Conservation (phyloP, 2,888 invertebrate genomes). For the Xestia c-nigrum region DNA sequence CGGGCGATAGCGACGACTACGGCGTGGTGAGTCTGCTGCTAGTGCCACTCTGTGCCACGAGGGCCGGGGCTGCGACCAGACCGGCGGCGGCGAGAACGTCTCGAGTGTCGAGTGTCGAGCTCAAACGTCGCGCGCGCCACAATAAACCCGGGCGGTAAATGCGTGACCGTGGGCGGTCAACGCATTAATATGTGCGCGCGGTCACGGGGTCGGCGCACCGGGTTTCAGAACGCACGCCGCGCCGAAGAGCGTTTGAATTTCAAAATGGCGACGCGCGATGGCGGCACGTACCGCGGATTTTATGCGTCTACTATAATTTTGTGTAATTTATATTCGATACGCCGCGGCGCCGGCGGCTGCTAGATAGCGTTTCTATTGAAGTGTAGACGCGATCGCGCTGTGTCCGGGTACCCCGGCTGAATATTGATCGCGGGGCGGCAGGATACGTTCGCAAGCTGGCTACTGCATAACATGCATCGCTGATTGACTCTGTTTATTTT, state of each 20-base stretch:
- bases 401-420: conserved; percentile 82
- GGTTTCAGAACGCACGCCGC: conserved; percentile 77
- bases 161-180: conserved; percentile 87
- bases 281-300: conserved; percentile 79
- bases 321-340: conserved; percentile 89
- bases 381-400: conserved; percentile 79
- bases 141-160: conserved; percentile 79
- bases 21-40: conserved; percentile 23
- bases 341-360: conserved; percentile 81
- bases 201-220: conserved; percentile 88
- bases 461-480: conserved; percentile 76
- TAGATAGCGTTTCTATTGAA: conserved; percentile 86
- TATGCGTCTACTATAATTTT: conserved; percentile 84
- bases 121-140: conserved; percentile 63
- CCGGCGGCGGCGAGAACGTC: conserved; percentile 21
- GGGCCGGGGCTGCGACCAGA: conserved; percentile 18
- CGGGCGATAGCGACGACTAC: background rate
- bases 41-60: background rate
- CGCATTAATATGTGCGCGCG: conserved; percentile 87
- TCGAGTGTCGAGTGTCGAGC: conserved; percentile 63
- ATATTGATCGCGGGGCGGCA: conserved; percentile 82
- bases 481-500: conserved; percentile 75
- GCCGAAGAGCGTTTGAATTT: conserved; percentile 72
- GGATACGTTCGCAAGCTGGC: conserved; percentile 79
- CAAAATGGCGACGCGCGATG: conserved; percentile 78